Base-by-base conservation (phyloP, 2,113 vertebrate genomes). In the Perognathus longimembris region DNA sequence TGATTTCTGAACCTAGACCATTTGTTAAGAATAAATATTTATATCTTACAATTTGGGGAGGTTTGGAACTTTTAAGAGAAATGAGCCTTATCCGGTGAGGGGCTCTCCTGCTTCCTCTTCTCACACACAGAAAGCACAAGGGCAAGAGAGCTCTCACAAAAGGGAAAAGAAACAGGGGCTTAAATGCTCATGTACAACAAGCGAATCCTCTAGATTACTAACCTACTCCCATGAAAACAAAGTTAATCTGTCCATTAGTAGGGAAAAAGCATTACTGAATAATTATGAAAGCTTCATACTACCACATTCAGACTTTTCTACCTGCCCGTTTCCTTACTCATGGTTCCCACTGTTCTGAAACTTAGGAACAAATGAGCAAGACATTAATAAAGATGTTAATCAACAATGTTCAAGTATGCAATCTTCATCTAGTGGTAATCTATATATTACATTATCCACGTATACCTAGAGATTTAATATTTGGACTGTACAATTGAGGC, bases 381-480 rank as follows among this genome's bases (percentile, higher is more conserved):
- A 92, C 2, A n/a, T 0, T 8, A n/a, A n/a, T n/a, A n/a, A 63
- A 12, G 38, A 84, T 45, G n/a, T 74, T 85, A 82, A 85, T 54
- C 50, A 89, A 83, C 26, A 10, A 22, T 50, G 76, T 82, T 17
- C 54, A 75, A 1, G 67, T 42, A 32, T 76, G 2, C 17, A 75
- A 32, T 42, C 30, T 57, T 92, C 61, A 85, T 45, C 17, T 80
- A 42, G 26, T 54, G 5, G 32, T 76, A 45, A 79, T 36, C 10
- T 70, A 64, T 36, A 34, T 17, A 76, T 88, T 92, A 20, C 7
- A 88, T 89, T 89, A 45, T 76, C 7, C 67, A n/a, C 76, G 42
- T 85, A 17, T 36, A 77, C 12, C 36, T 91, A 63, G 6, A 1
- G 10, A 69, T 30, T 89, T 93, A 83, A 66, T 86, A 85, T 83